A percentile compares a stretch with the other conserved stretches of the same genome.
phyloP scores from a whole-genome alignment of 2,113 vertebrate species.

The Phyllostomus hastatus region DNA sequence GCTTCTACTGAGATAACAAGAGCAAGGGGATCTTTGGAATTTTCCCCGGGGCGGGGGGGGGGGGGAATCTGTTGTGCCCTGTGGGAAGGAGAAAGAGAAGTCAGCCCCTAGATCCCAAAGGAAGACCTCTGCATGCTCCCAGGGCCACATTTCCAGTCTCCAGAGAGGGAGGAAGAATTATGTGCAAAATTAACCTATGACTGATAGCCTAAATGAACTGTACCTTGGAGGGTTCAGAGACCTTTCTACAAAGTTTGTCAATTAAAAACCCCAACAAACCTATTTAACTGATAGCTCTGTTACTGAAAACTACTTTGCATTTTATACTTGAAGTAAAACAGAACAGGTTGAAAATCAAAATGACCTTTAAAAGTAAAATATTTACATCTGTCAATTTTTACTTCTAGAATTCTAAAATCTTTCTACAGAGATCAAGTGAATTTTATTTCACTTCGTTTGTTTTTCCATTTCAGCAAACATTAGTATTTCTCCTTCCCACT shows the following conservation, averaged over 20 bases:
- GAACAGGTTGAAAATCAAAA: neutral
- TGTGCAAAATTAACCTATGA: neutral
- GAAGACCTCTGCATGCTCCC: neutral
- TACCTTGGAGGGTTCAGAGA: neutral
- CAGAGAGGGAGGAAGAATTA: neutral
- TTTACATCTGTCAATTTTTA: slow-evolving; percentile 29
- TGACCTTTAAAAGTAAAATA: slow-evolving; percentile 42
- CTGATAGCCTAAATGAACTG: neutral
- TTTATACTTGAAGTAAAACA: neutral
- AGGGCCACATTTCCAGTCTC: neutral
- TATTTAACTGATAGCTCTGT: neutral
- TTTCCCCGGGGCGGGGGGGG: neutral
- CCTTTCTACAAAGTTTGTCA: slow-evolving; percentile 3
- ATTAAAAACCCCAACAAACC: neutral
- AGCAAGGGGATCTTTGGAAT: neutral
- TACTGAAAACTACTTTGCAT: neutral
- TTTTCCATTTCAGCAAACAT: slow-evolving; percentile 44
- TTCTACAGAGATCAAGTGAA: neutral
- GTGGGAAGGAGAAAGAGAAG: neutral
- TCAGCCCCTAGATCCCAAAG: neutral
- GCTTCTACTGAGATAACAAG: neutral
- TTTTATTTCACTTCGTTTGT: slow-evolving; percentile 30
- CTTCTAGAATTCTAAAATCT: neutral
- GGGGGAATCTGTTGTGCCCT: neutral
- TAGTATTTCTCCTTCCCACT: neutral